Conservation (phyloP, 2,888 invertebrate genomes). For the Bedellia somnulentella region DNA sequence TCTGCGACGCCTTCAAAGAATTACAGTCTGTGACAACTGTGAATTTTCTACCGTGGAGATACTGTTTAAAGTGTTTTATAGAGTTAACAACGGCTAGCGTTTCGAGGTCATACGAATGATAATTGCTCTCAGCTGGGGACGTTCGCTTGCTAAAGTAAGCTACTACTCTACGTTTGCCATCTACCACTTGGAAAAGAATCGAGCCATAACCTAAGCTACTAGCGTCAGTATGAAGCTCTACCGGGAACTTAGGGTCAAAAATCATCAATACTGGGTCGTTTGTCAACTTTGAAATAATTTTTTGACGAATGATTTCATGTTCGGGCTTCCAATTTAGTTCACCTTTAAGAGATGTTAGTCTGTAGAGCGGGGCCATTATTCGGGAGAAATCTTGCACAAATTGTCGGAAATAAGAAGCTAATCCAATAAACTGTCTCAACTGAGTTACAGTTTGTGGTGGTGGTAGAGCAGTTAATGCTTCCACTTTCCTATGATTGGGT, state of each 20-base stretch:
- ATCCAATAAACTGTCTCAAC: not conserved
- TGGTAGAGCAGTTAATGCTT: constrained; percentile 1
- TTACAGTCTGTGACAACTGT: not conserved
- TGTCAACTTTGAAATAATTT: constrained; percentile 6
- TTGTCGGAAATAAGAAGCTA: not conserved
- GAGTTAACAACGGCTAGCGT: constrained; percentile 7
- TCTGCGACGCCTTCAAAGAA: not conserved
- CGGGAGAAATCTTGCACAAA: not conserved
- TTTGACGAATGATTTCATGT: constrained; percentile 6
- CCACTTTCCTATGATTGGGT: constrained; percentile 9
- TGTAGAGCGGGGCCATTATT: not conserved
- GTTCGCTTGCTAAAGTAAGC: constrained; percentile 8
- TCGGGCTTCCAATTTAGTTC: constrained; percentile 7
- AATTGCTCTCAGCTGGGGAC: constrained; percentile 5
- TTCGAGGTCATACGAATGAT: constrained; percentile 9
- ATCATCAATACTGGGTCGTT: constrained; percentile 8
- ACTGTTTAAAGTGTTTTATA: not conserved
- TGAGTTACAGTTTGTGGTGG: not conserved
- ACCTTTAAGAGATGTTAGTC: constrained; percentile 3
- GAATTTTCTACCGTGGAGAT: not conserved
- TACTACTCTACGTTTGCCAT: not conserved
- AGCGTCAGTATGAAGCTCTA: constrained; percentile 11
- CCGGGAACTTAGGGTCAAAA: constrained; percentile 8
- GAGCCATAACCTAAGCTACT: constrained; percentile 9
- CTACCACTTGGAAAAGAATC: constrained; percentile 7